Evolutionary conservation across 2,113 vertebrate genomes (phyloP).

Genomic region (Eidolon helvum): DNA sequence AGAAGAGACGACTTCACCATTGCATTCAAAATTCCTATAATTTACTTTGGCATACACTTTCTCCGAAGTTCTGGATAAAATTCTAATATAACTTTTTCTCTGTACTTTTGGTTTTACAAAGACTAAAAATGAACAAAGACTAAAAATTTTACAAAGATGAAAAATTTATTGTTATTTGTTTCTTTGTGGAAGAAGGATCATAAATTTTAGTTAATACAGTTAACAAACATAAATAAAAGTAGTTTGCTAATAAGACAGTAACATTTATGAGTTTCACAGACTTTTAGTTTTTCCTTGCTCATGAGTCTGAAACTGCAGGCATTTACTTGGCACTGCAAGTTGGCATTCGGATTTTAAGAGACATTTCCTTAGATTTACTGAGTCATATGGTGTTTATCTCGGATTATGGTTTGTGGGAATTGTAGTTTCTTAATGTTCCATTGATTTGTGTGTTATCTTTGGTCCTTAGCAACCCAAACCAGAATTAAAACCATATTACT

Average conservation of each 20-base stretch:
- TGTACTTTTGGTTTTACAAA: background rate
- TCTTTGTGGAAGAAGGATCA: background rate
- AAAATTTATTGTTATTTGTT: background rate
- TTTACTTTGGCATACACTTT: background rate
- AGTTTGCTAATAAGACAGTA: slow-evolving; percentile 10
- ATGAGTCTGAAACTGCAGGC: background rate
- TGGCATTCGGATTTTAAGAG: slow-evolving; percentile 67
- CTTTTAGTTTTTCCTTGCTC: slow-evolving; percentile 44
- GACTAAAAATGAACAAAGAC: background rate
- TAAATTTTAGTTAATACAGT: background rate
- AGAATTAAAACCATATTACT: slow-evolving; percentile 43
- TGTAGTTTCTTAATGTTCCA: slow-evolving; percentile 32
- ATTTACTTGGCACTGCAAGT: slow-evolving; percentile 43
- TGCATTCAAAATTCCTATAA: background rate
- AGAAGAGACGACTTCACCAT: background rate
- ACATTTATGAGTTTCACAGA: slow-evolving; percentile 11
- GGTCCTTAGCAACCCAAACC: slow-evolving; percentile 44
- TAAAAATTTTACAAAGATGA: background rate
- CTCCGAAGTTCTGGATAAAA: background rate
- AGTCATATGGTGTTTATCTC: slow-evolving; percentile 65
- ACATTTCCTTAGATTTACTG: slow-evolving; percentile 61
- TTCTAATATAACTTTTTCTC: background rate
- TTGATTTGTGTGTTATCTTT: slow-evolving; percentile 57
- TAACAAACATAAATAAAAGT: background rate
- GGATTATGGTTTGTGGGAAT: slow-evolving; percentile 43